A percentile compares a stretch with the other conserved stretches of the same genome.
Evolutionary conservation across 2,113 vertebrate species (phyloP).

Genomic region (Pseudorhombus dupliciocellatus): DNA sequence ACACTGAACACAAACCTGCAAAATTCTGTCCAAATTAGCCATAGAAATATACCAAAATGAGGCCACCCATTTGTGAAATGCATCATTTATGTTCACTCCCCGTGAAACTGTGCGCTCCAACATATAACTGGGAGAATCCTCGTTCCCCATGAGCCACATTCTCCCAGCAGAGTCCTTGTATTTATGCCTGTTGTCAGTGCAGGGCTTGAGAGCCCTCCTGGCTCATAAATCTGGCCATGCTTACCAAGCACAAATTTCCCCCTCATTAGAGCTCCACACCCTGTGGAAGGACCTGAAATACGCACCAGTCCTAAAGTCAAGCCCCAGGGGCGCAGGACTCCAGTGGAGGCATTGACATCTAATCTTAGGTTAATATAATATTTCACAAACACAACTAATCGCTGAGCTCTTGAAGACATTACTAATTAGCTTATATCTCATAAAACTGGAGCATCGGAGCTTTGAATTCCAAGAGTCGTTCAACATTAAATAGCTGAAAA

Average conservation of each 20-base stretch:
- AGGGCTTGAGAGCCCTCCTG: constrained; percentile 57
- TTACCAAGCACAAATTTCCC: constrained; percentile 72
- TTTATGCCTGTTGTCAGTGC: constrained; percentile 73
- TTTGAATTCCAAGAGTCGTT: neutral
- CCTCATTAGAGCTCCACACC: constrained; percentile 68
- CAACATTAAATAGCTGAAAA: neutral
- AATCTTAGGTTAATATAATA: constrained; percentile 6
- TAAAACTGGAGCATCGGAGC: neutral
- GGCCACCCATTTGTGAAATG: constrained; percentile 32
- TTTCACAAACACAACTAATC: constrained; percentile 6
- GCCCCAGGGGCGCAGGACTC: constrained; percentile 28
- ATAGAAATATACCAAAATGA: constrained; percentile 16
- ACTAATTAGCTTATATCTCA: neutral
- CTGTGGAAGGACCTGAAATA: constrained; percentile 65
- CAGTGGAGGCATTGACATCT: constrained; percentile 32
- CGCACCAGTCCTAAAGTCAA: constrained; percentile 45
- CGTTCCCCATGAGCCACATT: constrained; percentile 43
- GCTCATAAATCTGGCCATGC: constrained; percentile 73
- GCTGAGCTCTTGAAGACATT: neutral
- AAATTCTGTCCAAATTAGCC: neutral
- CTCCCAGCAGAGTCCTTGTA: constrained; percentile 54
- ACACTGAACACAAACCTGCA: neutral
- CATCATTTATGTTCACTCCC: constrained; percentile 34
- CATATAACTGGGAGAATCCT: constrained; percentile 30
- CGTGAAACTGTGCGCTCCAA: constrained; percentile 13